Conservation (phyloP, 2,797 vertebrate genomes). For the Varecia variegata region DNA sequence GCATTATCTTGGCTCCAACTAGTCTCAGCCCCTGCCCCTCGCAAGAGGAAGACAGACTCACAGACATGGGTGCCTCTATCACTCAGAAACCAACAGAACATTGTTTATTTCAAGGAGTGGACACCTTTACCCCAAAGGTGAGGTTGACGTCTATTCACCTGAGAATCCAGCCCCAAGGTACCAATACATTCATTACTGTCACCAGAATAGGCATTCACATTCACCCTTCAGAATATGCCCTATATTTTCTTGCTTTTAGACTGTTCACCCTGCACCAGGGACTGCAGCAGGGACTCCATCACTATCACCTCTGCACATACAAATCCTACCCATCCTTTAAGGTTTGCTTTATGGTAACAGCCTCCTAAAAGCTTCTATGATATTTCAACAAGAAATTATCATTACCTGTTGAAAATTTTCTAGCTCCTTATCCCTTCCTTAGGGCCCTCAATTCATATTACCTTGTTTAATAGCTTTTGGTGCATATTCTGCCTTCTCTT, state of each 20-base stretch:
- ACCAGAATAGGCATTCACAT: not conserved
- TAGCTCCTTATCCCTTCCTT: not conserved
- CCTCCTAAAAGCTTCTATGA: not conserved
- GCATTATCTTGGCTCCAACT: not conserved
- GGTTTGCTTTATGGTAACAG: not conserved
- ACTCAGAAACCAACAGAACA: constrained; percentile 72
- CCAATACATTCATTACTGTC: not conserved
- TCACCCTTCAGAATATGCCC: not conserved
- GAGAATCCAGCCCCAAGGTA: constrained; percentile 28
- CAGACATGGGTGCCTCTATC: constrained; percentile 43
- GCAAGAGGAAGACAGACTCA: not conserved
- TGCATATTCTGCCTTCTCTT: not conserved
- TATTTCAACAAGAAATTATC: not conserved
- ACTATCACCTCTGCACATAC: not conserved
- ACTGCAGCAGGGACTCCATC: not conserved
- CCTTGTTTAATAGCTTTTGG: not conserved
- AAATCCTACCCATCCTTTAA: not conserved
- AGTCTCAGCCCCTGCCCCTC: not conserved
- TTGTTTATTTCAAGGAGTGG: constrained; percentile 62
- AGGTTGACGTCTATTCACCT: constrained; percentile 59
- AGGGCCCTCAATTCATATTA: not conserved
- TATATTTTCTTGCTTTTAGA: not conserved
- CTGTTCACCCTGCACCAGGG: not conserved
- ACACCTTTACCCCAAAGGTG: constrained; percentile 62
- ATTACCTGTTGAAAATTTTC: not conserved